Evolutionary conservation across 2,113 vertebrate genomes (phyloP), one percentile per base, ranked within the genome.

Genomic region (Daphoenositta chrysoptera): DNA sequence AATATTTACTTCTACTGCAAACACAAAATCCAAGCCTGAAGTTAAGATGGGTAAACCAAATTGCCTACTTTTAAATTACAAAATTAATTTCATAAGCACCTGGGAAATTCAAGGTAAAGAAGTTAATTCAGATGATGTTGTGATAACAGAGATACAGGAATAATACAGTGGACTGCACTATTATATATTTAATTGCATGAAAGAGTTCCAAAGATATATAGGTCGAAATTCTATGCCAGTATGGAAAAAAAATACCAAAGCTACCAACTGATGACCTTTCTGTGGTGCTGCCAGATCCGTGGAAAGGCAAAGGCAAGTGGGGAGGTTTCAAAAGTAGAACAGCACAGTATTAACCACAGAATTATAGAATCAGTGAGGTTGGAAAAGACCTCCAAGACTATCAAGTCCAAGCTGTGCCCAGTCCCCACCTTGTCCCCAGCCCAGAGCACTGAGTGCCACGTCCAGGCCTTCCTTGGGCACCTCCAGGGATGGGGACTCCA

Each of bases 341-440:
- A 81, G 23, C 21, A 28, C 27, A 11, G 26, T 7, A 53, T 28
- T 31, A 73, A 45, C 20, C 51, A 66, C 68, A 66, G 51, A 50
- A 58, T 65, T 13, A 8, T 33, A 50, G 50, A 44, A 66, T 66
- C 9, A 10, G 1, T 21, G 11, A 31, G 28, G n/a, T 3, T n/a
- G 39, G 28, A 30, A 68, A 75, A 45, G 45, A 3, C 23, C n/a
- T 45, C 27, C 39, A 9, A 26, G 45, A 4, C 9, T 28, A 51
- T 3, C 0, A 2, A 66, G 44, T 24, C 60, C 44, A 11, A 13
- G 13, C 45, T 51, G 28, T 58, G 51, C 37, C 68, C 0, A 0
- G 39, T 28, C 0, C 33, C 68, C 22, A 21, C 16, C 20, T 7
- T 60, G 45, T 39, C 13, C 10, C 39, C 53, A 39, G 69, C 28